Conservation (phyloP, 2,113 vertebrate genomes). For the Calyptommatus sinebrachiatus region DNA sequence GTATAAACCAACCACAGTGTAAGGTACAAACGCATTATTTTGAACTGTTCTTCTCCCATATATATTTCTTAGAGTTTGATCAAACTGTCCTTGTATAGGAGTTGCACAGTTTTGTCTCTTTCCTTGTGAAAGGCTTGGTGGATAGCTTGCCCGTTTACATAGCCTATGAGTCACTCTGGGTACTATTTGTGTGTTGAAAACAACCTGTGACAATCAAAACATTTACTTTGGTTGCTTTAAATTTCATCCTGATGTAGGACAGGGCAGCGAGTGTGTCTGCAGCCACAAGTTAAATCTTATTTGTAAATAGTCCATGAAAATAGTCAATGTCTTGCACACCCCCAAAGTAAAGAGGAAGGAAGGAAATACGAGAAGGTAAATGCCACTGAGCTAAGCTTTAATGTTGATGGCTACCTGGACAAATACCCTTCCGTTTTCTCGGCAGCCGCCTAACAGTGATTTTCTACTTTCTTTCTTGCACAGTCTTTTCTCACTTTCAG, state of each 20-base stretch:
- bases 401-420: too few species aligned
- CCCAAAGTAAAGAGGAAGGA: too few species aligned
- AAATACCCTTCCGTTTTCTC: too few species aligned
- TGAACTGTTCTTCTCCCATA: not conserved
- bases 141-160: conserved; percentile 49
- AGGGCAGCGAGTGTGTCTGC: not conserved
- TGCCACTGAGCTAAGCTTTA: too few species aligned
- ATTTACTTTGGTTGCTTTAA: conserved; percentile 8
- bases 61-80: not conserved
- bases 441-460: too few species aligned
- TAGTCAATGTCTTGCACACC: too few species aligned
- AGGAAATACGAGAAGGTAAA: not conserved
- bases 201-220: conserved; percentile 43
- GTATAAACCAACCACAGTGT: not conserved
- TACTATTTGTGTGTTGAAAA: conserved; percentile 21
- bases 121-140: conserved; percentile 38
- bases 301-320: too few species aligned
- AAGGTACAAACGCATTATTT: not conserved
- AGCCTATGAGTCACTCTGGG: conserved; percentile 36
- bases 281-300: not conserved
- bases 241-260: conserved; percentile 4
- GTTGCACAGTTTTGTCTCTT: conserved; percentile 7
- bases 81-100: conserved; percentile 38
- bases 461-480: too few species aligned
- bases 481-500: too few species aligned